A percentile compares a stretch with the other conserved stretches of the same genome.
Evolutionary conservation across 2,113 vertebrate species (phyloP).

Genomic region (Oreamnos americanus): DNA sequence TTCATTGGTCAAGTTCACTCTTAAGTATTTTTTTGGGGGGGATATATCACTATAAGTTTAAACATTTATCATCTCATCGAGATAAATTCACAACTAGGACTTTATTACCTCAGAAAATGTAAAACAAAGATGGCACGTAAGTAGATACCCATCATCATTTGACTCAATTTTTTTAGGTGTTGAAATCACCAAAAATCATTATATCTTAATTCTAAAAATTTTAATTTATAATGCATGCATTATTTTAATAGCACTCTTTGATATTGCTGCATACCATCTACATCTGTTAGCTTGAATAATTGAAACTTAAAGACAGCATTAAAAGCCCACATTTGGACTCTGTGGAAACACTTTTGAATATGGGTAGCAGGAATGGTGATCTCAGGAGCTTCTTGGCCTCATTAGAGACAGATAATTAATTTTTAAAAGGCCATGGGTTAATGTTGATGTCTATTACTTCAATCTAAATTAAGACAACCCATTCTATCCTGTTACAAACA

Average conservation of each 20-base stretch:
- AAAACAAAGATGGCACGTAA: neutral
- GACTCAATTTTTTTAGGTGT: neutral
- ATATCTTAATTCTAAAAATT: neutral
- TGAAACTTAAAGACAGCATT: neutral
- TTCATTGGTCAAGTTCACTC: neutral
- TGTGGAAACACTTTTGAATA: neutral
- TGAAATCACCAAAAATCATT: neutral
- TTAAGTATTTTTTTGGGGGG: neutral
- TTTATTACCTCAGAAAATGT: neutral
- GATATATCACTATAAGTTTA: neutral
- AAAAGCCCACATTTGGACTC: neutral
- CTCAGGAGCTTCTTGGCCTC: neutral
- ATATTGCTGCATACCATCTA: neutral
- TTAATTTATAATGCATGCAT: neutral
- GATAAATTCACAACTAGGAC: neutral
- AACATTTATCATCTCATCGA: neutral
- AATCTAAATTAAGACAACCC: neutral
- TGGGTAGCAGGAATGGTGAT: neutral
- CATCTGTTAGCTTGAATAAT: neutral
- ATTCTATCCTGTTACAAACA: neutral
- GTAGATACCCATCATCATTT: neutral
- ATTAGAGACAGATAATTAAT: neutral
- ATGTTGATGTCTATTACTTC: neutral
- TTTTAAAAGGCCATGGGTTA: neutral
- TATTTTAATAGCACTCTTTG: neutral